phyloP scores from a whole-genome alignment of 2,888 invertebrate species.

The Matsumyia berberina region DNA sequence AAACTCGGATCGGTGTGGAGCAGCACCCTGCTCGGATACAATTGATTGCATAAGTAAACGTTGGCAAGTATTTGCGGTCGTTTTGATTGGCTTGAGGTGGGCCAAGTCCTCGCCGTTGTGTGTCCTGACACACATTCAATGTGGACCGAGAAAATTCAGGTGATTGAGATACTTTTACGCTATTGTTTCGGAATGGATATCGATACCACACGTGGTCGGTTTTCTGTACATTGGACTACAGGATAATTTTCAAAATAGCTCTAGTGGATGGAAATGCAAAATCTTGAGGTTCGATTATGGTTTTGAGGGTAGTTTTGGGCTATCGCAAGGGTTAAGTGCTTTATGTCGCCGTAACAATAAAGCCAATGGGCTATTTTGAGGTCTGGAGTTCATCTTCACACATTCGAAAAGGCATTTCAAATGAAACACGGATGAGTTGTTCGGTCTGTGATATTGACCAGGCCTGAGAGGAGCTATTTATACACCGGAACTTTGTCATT shows the following conservation, averaged over 20 bases:
- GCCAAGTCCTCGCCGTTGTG: constrained; percentile 12
- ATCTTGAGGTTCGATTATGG: background rate
- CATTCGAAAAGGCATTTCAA: too few species aligned
- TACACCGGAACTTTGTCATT: too few species aligned
- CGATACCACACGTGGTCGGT: constrained; percentile 7
- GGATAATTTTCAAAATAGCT: constrained; percentile 23
- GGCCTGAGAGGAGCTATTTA: too few species aligned
- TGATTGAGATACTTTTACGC: constrained; percentile 29
- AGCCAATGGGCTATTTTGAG: constrained; percentile 6
- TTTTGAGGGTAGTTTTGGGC: background rate
- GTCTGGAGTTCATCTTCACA: background rate
- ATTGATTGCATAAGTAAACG: constrained; percentile 53
- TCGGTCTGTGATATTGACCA: too few species aligned
- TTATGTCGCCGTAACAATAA: constrained; percentile 1
- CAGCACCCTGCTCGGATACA: background rate
- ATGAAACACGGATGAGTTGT: too few species aligned
- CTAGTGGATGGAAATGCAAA: background rate
- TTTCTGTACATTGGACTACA: constrained; percentile 1
- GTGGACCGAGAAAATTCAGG: constrained; percentile 19
- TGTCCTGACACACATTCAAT: constrained; percentile 7
- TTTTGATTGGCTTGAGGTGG: constrained; percentile 43
- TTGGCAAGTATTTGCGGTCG: constrained; percentile 52
- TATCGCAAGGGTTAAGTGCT: background rate
- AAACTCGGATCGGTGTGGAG: constrained; percentile 6
- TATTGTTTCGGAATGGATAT: constrained; percentile 23